Evolutionary conservation across 2,888 invertebrate genomes (phyloP), one percentile per base, ranked within the genome.

Genomic region (Philhelius pedissequus): DNA sequence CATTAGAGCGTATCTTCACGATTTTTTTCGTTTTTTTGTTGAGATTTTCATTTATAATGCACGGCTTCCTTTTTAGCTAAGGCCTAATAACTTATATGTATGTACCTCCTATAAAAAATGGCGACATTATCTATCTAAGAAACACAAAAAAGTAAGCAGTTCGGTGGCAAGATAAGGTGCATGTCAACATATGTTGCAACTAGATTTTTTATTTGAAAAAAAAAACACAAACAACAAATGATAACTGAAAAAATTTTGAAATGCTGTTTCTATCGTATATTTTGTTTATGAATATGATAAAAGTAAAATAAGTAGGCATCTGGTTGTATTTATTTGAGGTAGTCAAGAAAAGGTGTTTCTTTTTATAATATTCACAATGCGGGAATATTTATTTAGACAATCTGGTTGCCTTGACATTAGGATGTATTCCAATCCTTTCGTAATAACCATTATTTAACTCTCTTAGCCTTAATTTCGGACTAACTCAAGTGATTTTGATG

Each of bases 1-100:
- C 84, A 76, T 79, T 79, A 68, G 84, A 84, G 84, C 80, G 84
- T 76, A 84, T 84, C 84, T 84, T 80, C 75, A 80, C 62, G 71
- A 75, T 43, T 69, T 9, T n/a, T 56, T 27, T n/a, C n/a, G n/a
- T 15, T 8, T 18, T 71, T 27, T 54, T 48, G 13, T 6, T 70
- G 75, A 71, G 84, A 80, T 80, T 80, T 84, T 76, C 66, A 58
- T 84, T 75, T 25, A 62, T 62, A 80, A 84, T 52, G 75, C 54
- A 68, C 68, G 45, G 80, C 80, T 84, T 80, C 80, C 70, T 83
- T 48, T 20, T 74, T 32, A 50, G 20, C 20, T 43, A 32, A 18
- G 25, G 58, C 73, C 69, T 84, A 79, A 84, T 84, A 84, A 84
- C 9, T 11, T 54, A 62, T 45, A 25, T 40, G 15, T 15, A 35